Evolutionary conservation across 2,113 vertebrate genomes (phyloP).

Genomic region (Syngnathus scovelli): DNA sequence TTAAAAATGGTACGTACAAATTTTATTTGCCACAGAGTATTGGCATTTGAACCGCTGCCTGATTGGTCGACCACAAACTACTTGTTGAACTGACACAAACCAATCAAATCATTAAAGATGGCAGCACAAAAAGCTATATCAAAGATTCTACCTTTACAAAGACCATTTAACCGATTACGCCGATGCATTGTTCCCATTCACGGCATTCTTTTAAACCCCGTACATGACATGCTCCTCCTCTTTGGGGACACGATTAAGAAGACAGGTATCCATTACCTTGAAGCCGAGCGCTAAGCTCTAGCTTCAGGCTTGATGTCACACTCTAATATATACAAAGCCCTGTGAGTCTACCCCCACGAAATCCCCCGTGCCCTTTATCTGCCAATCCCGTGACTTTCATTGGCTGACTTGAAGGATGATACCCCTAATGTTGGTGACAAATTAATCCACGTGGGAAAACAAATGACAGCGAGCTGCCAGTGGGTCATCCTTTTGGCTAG

Average conservation of each 20-base stretch:
- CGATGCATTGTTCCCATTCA: conserved; percentile 10
- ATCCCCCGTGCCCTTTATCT: conserved; percentile 72
- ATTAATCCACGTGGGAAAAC: conserved; percentile 72
- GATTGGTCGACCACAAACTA: background rate
- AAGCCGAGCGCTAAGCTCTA: conserved; percentile 37
- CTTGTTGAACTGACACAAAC: background rate
- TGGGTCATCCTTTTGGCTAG: conserved; percentile 71
- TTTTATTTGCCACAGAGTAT: background rate
- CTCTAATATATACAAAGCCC: conserved; percentile 68
- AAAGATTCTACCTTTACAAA: background rate
- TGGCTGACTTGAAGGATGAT: conserved; percentile 74
- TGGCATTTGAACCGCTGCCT: background rate
- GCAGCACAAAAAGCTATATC: background rate
- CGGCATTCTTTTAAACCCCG: conserved; percentile 20
- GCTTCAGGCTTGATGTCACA: conserved; percentile 55
- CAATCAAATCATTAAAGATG: background rate
- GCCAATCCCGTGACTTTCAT: conserved; percentile 72
- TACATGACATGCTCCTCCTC: conserved; percentile 10
- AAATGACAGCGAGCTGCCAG: conserved; percentile 70
- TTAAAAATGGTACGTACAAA: too few relatives aligned
- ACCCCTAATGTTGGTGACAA: conserved; percentile 77
- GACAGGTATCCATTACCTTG: conserved; percentile 65
- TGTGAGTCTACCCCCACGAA: conserved; percentile 61
- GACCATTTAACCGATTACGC: background rate
- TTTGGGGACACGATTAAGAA: conserved; percentile 52